Base-by-base conservation (phyloP, 2,888 invertebrate species). In the Folsomia candida region DNA sequence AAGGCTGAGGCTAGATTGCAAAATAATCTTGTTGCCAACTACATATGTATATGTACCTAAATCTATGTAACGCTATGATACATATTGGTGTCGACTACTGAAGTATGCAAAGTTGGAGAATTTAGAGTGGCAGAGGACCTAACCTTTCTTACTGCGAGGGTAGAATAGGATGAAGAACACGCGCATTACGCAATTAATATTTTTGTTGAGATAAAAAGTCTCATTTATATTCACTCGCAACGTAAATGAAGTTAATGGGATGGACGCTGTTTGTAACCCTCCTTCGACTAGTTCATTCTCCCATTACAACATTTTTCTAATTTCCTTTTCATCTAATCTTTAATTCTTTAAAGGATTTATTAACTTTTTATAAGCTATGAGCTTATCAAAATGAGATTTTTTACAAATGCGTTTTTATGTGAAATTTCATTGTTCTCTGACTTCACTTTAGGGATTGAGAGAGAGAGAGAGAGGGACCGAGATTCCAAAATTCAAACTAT, bases 251-350 rank as follows among this genome's bases (percentile, higher is more conserved):
- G 24, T 20, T 57, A 57, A 57, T 57, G 24, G 24, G n/a, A 6
- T 57, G 24, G n/a, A 57, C 20, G n/a, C 4, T 57, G 57, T 57
- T 6, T 57, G 28, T 62, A 27, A 62, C 62, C 62, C 62, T 20
- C 29, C 2, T 59, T 14, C 24, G 11, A 59, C 59, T 59, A n/a
- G n/a, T 14, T 37, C 37, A 37, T 37, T 37, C 37, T 37, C 37
- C 28, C 28, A 29, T 62, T 62, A 62, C 62, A 62, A 62, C 62
- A 62, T 62, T 62, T 62, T 62, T 62, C 62, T 62, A 62, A 62
- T 62, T 62, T 62, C 62, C 62, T 62, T 29, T 62, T 62, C 62
- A 62, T 62, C 62, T 62, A 62, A 62, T 62, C 62, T 62, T 37
- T 62, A 62, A 62, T 62, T 62, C 62, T 28, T 57, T 22, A 62